Base-by-base conservation (phyloP, 2,888 invertebrate genomes). In the Gandaritis pyraliata region DNA sequence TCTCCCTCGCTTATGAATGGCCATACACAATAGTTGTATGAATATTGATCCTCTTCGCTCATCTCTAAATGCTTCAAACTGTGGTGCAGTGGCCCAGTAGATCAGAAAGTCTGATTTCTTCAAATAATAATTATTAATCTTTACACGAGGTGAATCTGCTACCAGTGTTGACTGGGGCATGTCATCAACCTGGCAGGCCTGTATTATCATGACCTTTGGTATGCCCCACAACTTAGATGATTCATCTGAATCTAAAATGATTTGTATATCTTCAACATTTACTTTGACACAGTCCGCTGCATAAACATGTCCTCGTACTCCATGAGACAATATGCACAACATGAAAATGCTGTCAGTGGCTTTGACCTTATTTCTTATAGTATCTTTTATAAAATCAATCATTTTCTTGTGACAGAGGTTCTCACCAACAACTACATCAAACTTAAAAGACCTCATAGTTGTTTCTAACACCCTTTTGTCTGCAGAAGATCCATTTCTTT, bases 31-130 rank as follows among this genome's bases (percentile, higher is more conserved):
- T 11, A 77, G 73, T 68, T 89, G 88, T 61, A 92, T 89, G 58
- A 92, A 92, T 66, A 92, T 74, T 10, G 91, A 87, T 0, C 92
- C 92, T 50, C 70, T 72, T 45, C 75, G 66, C 55, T 80, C 81
- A 72, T 81, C 72, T 71, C 92, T 85, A 54, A 75, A 90, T 3
- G 92, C 88, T 72, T 88, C 87, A 74, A 85, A 83, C 69, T 87
- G 86, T 6, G 90, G 88, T 49, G 89, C 86, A 16, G 91, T 92
- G 0, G 92, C 91, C 86, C 88, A 90, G 65, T 82, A 91, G 12
- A 90, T 79, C 4, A 91, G 76, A 45, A 88, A 87, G 70, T 91
- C 86, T 0, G 82, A 77, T 68, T 88, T 90, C 51, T 78, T 78
- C 33, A 87, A 70, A 53, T 81, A 75, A 65, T 64, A 65, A 15